phyloP scores from a whole-genome alignment of 2,888 invertebrate species.

The Phymatocera aterrima region DNA sequence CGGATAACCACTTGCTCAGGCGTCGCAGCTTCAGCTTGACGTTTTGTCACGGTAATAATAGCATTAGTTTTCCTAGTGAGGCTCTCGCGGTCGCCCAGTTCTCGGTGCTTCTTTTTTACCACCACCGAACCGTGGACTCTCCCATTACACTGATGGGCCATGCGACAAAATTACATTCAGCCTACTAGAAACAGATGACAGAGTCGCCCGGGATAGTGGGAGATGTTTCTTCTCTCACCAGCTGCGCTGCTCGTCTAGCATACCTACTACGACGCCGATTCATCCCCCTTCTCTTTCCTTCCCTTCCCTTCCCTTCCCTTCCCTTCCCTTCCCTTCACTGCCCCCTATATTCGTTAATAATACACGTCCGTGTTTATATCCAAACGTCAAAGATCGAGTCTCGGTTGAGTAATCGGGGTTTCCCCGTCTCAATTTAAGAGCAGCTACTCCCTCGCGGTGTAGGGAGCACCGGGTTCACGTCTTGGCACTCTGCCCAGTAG shows the following conservation, averaged over 20 bases:
- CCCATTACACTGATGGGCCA: conserved; percentile 54
- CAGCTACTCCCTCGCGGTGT: neutral
- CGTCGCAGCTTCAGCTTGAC: conserved; percentile 7
- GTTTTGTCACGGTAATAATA: conserved; percentile 45
- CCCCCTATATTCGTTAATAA: conserved; percentile 5
- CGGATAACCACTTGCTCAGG: conserved; percentile 41
- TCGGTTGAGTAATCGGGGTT: conserved; percentile 45
- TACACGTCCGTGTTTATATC: neutral
- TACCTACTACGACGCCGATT: conserved; percentile 38
- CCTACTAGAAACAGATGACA: conserved; percentile 37
- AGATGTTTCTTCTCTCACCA: neutral
- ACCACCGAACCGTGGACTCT: conserved; percentile 50
- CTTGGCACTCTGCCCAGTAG: conserved; percentile 28
- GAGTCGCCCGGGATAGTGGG: neutral
- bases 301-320: no score
- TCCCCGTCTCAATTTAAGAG: conserved; percentile 40
- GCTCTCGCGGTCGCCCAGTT: neutral
- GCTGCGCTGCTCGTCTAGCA: neutral
- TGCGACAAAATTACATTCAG: conserved; percentile 46
- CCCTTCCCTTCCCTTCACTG: no score
- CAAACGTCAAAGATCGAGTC: conserved; percentile 33
- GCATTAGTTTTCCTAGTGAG: conserved; percentile 34
- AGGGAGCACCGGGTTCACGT: neutral
- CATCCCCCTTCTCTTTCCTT: conserved; percentile 46
- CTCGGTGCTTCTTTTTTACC: neutral